Percentiles rank a stretch among this genome's conserved stretches.
Conservation (phyloP, 2,888 invertebrate species). For the Noctua janthina region DNA sequence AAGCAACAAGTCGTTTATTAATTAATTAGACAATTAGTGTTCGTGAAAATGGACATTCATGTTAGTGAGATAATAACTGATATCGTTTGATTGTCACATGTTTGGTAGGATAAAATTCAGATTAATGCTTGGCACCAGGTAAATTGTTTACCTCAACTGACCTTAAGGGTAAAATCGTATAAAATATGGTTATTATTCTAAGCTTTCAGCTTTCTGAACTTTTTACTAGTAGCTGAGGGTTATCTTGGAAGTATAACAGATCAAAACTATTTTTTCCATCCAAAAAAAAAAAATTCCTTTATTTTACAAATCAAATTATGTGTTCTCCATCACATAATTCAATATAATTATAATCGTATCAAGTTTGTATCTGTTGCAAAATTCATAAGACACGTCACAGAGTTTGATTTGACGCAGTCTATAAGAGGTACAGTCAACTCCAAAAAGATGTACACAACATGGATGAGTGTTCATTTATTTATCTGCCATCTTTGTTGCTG, state of each 20-base stretch:
- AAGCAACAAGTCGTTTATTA: too few species aligned
- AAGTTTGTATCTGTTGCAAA: constrained; percentile 54
- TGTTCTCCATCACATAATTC: constrained; percentile 26
- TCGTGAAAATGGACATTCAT: too few species aligned
- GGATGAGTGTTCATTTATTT: background rate
- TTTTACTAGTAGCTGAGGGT: background rate
- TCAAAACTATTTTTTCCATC: constrained; percentile 9
- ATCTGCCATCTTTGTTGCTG: background rate
- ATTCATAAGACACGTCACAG: constrained; percentile 60
- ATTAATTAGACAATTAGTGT: too few species aligned
- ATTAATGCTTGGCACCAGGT: too few species aligned
- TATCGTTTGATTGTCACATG: too few species aligned
- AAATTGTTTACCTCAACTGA: too few species aligned
- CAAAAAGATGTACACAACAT: background rate
- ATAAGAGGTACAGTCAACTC: constrained; percentile 48
- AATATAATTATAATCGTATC: constrained; percentile 45
- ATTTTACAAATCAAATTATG: constrained; percentile 14
- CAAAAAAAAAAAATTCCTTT: background rate
- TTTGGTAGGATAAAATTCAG: too few species aligned
- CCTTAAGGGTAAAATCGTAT: background rate
- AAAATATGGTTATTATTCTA: background rate
- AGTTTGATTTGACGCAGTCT: constrained; percentile 52
- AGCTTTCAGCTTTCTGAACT: background rate
- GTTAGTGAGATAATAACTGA: too few species aligned
- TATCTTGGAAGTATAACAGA: background rate